Conservation (phyloP, 2,797 vertebrate genomes). For the Squalus acanthias region DNA sequence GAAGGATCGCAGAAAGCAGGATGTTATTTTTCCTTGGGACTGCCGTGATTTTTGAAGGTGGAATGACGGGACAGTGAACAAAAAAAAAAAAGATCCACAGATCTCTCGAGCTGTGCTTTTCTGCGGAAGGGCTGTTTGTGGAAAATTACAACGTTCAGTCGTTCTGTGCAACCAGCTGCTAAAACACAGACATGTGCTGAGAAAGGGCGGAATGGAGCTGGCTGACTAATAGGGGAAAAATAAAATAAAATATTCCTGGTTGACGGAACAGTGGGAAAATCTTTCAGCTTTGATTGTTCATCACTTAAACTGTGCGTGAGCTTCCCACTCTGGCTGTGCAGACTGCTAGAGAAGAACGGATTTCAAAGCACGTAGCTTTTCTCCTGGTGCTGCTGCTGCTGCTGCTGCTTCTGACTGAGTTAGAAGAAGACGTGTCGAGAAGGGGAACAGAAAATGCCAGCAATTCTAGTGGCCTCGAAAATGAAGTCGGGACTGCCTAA, state of each 20-base stretch:
- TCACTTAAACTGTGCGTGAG: not conserved
- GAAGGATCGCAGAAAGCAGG: constrained; percentile 49
- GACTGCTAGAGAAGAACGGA: not conserved
- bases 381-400: constrained; percentile 43
- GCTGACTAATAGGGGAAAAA: not conserved
- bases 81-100: constrained; percentile 42
- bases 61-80: constrained; percentile 57
- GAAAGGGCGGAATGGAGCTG: not conserved
- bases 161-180: not conserved
- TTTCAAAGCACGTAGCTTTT: constrained; percentile 15
- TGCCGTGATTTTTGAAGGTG: constrained; percentile 49
- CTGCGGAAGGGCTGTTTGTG: not conserved
- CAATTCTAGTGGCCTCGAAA: constrained; percentile 88
- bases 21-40: constrained; percentile 42
- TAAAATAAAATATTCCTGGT: not conserved
- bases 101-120: constrained; percentile 37
- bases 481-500: constrained; percentile 97
- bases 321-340: not conserved
- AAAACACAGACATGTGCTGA: constrained; percentile 16
- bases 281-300: not conserved
- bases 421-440: constrained; percentile 53
- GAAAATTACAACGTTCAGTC: not conserved
- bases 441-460: constrained; percentile 78
- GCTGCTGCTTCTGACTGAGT: constrained; percentile 54
- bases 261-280: not conserved